phyloP scores from a whole-genome alignment of 2,797 vertebrate species.

The Semotilus atromaculatus region DNA sequence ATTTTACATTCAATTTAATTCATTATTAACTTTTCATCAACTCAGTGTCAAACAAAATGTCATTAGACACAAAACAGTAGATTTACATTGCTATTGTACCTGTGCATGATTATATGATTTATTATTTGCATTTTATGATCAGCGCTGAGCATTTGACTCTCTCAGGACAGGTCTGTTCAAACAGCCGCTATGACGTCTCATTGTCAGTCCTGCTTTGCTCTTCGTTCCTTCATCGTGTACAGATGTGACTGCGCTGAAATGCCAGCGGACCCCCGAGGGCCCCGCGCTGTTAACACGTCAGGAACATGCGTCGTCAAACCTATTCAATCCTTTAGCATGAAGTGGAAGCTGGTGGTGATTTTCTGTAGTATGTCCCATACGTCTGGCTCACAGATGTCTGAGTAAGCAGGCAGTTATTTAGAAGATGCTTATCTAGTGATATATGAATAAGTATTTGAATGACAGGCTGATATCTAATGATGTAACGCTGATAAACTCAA shows the following conservation, averaged over 20 bases:
- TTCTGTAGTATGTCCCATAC: neutral
- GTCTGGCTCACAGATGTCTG: neutral
- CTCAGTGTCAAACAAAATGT: neutral
- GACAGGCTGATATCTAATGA: neutral
- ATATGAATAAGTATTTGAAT: neutral
- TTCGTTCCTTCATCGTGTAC: neutral
- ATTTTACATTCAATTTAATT: neutral
- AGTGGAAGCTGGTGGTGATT: neutral
- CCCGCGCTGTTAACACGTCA: neutral
- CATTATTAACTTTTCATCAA: neutral
- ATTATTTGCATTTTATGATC: neutral
- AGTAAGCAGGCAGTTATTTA: neutral
- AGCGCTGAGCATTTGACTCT: neutral
- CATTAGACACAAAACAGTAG: neutral
- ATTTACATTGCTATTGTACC: neutral
- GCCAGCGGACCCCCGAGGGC: conserved; percentile 41
- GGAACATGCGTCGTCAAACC: neutral
- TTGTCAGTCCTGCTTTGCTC: conserved; percentile 29
- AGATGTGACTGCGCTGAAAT: conserved; percentile 39
- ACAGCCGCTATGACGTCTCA: neutral
- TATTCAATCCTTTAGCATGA: neutral
- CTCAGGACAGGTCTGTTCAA: neutral
- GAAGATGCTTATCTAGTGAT: neutral
- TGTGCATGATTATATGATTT: neutral
- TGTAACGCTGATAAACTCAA: neutral